Conservation (phyloP, 2,888 invertebrate genomes). For the Sesia apiformis region DNA sequence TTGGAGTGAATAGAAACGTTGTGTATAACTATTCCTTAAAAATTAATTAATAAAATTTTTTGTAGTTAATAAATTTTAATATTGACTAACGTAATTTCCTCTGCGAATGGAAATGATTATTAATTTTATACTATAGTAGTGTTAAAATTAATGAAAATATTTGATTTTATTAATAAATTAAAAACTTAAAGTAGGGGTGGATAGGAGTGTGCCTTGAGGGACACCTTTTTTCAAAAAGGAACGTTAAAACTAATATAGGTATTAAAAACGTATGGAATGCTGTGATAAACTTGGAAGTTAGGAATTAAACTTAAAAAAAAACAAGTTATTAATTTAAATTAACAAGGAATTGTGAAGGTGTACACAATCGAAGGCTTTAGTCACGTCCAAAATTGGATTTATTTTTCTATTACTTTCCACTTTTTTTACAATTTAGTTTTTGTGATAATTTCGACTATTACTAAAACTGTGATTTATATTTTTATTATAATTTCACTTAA, state of each 20-base stretch:
- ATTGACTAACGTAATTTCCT: no score
- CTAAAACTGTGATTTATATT: constrained; percentile 56
- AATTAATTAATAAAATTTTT: no score
- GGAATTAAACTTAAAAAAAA: constrained; percentile 23
- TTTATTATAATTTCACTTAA: constrained; percentile 29
- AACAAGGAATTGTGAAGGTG: constrained; percentile 18
- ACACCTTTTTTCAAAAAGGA: constrained; percentile 28
- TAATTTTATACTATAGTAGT: no score
- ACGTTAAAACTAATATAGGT: constrained; percentile 26
- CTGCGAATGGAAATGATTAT: no score
- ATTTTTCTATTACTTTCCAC: constrained; percentile 18
- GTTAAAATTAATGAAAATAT: no score
- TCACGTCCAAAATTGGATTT: constrained; percentile 25
- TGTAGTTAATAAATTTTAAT: no score
- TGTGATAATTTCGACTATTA: constrained; percentile 49
- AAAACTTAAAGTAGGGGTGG: constrained; percentile 23
- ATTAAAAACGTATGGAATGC: constrained; percentile 36
- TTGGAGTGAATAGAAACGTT: no score
- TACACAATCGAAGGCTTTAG: constrained; percentile 39
- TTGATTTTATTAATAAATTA: no score
- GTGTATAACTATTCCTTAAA: no score
- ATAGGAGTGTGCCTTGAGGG: constrained; percentile 52
- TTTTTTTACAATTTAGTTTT: constrained; percentile 29
- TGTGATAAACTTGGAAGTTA: constrained; percentile 48
- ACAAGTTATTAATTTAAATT: constrained; percentile 25